These are phyloP conservation scores for Drosophila kanekoi DNA, from an alignment of 2,888 invertebrate genomes.

Conservation along the genomic window DNA sequence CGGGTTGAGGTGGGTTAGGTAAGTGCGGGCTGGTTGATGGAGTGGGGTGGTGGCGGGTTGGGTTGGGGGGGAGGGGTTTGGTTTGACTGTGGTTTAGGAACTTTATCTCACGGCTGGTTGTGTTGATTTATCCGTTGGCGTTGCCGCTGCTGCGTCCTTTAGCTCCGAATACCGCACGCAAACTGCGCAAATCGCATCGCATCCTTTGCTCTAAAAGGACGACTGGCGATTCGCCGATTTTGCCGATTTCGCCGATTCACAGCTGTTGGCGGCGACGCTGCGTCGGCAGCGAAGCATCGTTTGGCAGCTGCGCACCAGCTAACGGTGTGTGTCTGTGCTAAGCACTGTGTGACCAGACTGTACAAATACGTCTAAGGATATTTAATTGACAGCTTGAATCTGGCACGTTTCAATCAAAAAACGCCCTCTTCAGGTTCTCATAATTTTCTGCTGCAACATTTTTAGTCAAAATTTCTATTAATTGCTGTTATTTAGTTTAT, in stretches of 20 bases:
- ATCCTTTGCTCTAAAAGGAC: constrained; percentile 73
- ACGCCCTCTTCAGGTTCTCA: fast-evolving
- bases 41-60: too few species aligned
- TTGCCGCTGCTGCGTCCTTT: constrained; percentile 68
- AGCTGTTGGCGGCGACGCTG: constrained; percentile 35
- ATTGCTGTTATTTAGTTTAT: not conserved
- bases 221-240: constrained; percentile 2
- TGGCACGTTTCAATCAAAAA: too few species aligned
- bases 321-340: constrained; percentile 44
- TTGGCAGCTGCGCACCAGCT: constrained; percentile 37
- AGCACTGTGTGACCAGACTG: constrained; percentile 8
- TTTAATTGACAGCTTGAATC: too few species aligned
- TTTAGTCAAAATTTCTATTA: fast-evolving
- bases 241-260: constrained; percentile 23
- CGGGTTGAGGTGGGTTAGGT: constrained; percentile 8
- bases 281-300: constrained; percentile 21
- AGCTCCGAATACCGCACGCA: constrained; percentile 81
- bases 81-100: constrained; percentile 13
- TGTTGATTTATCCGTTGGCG: constrained; percentile 17
- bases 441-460: too few species aligned
- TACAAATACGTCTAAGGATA: too few species aligned
- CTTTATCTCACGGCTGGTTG: constrained; percentile 26
- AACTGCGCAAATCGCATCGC: constrained; percentile 77
- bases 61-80: not conserved
- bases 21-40: not conserved